Evolutionary conservation across 2,888 invertebrate genomes (phyloP), one percentile per base, ranked within the genome.

Genomic region (Macrostomum cliftonense): DNA sequence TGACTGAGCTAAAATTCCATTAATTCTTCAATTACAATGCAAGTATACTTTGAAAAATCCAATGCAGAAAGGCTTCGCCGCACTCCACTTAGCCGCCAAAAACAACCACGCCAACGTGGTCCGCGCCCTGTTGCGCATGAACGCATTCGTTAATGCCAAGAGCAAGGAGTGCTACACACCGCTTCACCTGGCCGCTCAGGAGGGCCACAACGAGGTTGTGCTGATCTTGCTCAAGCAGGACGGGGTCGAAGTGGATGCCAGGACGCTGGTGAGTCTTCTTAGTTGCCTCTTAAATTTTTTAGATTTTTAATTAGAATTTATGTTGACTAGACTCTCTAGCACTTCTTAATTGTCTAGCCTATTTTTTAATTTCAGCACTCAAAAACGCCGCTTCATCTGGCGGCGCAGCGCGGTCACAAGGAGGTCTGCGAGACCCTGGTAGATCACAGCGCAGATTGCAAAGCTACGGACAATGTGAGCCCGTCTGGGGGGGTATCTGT

Each of bases 131-230:
- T 75, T 99, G 39, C 81, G 84, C 45, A 83, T 89, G 72, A 95
- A 95, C 72, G 95, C 97, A 1, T 97, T 95, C 71, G 95, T 97
- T 55, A 97, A 97, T 72, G 91, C 91, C 14, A 93, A 95, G 71
- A 91, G 93, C 1, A 79, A 95, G 63, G 85, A 88, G 54, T 95
- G 97, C 7, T 77, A 95, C 59, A 95, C 97, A 7, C 93, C 95
- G 0, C 75, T 97, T 14, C 97, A 97, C 74, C 75, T 93, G 65
- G 93, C 95, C 1, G 88, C 93, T 1, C 83, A 87, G 81, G 88
- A 89, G 65, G 95, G 95, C 9, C 93, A 82, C 71, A 81, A 85
- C 13, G 82, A 86, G 68, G 71, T 79, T 55, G 87, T 87, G 17
- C 81, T 84, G 64, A 84, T 89, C 65, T 77, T 97, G 52, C 84